Evolutionary conservation across 2,797 vertebrate species (phyloP).

Genomic region (Danio tinwini): DNA sequence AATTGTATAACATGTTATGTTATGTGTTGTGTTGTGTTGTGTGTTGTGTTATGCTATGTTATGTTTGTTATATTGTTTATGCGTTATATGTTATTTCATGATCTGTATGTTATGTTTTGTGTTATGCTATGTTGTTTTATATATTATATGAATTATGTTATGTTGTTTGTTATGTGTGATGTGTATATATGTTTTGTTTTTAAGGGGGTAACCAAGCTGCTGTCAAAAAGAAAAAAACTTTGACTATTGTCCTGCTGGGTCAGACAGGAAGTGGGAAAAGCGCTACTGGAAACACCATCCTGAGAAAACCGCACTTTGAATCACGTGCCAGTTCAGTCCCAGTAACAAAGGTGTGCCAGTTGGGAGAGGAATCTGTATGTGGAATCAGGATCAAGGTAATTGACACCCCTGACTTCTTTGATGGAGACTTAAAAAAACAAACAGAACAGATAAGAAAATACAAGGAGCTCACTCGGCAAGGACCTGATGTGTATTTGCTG

Average conservation of each 20-base stretch:
- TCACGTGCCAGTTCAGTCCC: slow-evolving; percentile 33
- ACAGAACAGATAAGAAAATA: slow-evolving; percentile 15
- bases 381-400: slow-evolving; percentile 44
- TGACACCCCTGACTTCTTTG: slow-evolving; percentile 50
- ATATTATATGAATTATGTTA: too few species aligned
- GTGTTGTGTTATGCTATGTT: too few species aligned
- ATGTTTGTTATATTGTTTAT: too few species aligned
- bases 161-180: too few species aligned
- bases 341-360: slow-evolving; percentile 26
- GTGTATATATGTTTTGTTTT: not conserved
- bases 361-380: not conserved
- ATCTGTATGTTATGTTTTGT: too few species aligned
- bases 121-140: too few species aligned
- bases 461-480: not conserved
- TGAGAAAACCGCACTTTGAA: slow-evolving; percentile 13
- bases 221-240: not conserved
- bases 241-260: slow-evolving; percentile 48
- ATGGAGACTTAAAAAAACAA: slow-evolving; percentile 1
- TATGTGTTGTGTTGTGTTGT: too few species aligned
- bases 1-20: too few species aligned
- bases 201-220: not conserved
- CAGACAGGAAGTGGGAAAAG: slow-evolving; percentile 50
- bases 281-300: slow-evolving; percentile 46
- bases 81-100: too few species aligned
- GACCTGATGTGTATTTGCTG: slow-evolving; percentile 39